Conservation (phyloP, 2,113 vertebrate genomes). For the Bubalus kerabau region DNA sequence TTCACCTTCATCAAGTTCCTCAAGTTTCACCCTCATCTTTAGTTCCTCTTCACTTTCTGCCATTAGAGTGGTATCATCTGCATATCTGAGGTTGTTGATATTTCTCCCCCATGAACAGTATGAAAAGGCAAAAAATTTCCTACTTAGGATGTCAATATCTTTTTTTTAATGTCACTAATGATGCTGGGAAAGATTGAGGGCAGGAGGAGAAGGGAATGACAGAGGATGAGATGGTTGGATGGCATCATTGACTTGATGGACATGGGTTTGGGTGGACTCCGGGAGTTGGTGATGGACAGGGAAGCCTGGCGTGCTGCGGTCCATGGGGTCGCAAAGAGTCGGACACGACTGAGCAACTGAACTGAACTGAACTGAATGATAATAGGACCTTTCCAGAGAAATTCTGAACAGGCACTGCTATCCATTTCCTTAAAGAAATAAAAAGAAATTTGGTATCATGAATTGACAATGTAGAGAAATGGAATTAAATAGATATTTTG, state of each 20-base stretch:
- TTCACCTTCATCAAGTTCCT: neutral
- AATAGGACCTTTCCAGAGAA: neutral
- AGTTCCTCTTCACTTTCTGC: neutral
- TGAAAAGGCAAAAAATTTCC: neutral
- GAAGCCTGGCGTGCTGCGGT: too few species aligned
- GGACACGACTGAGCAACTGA: accelerated
- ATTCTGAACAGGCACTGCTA: neutral
- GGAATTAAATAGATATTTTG: neutral
- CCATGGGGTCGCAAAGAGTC: neutral
- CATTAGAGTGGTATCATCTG: neutral
- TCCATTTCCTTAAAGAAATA: neutral
- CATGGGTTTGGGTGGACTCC: too few species aligned
- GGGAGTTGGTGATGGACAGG: too few species aligned
- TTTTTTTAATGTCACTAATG: neutral
- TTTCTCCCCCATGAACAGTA: neutral
- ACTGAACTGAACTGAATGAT: neutral
- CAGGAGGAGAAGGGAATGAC: too few species aligned
- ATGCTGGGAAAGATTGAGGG: too few species aligned
- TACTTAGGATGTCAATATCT: neutral
- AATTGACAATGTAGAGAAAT: neutral
- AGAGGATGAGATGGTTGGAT: too few species aligned
- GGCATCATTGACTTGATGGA: too few species aligned
- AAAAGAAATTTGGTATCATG: neutral
- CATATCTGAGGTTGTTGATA: neutral
- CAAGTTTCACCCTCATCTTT: neutral